Percentiles rank a stretch among this genome's conserved stretches.
Evolutionary conservation across 2,113 vertebrate species (phyloP).

Genomic region (Zosterops borbonicus): DNA sequence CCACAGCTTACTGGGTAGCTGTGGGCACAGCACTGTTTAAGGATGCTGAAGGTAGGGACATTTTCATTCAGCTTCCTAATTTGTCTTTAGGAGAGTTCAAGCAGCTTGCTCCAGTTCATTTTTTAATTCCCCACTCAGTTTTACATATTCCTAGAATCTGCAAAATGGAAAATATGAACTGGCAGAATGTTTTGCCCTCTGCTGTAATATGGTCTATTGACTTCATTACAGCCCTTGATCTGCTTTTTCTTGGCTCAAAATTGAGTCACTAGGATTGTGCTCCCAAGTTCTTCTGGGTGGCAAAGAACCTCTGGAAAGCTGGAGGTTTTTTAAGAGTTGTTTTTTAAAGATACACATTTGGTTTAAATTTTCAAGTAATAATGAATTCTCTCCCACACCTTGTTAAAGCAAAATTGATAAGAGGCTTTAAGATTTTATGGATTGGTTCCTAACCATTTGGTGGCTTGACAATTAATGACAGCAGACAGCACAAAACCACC

Average conservation of each 20-base stretch:
- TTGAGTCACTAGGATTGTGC: not conserved
- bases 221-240: not conserved
- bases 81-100: not conserved
- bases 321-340: not conserved
- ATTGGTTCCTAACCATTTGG: not conserved
- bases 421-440: not conserved
- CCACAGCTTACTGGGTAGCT: not conserved
- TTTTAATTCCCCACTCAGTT: not conserved
- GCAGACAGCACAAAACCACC: not conserved
- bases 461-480: not conserved
- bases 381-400: not conserved
- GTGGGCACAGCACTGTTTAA: not conserved
- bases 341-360: not conserved
- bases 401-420: not conserved
- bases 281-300: conserved; percentile 4
- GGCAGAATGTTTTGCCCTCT: not conserved
- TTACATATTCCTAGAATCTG: conserved; percentile 20
- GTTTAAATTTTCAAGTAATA: not conserved
- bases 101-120: not conserved
- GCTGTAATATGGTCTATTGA: not conserved
- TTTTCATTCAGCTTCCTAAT: not conserved
- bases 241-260: conserved; percentile 32
- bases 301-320: conserved; percentile 8
- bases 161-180: conserved; percentile 40
- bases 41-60: not conserved